Base-by-base conservation (phyloP, 2,113 vertebrate species). In the Centrocercus urophasianus region DNA sequence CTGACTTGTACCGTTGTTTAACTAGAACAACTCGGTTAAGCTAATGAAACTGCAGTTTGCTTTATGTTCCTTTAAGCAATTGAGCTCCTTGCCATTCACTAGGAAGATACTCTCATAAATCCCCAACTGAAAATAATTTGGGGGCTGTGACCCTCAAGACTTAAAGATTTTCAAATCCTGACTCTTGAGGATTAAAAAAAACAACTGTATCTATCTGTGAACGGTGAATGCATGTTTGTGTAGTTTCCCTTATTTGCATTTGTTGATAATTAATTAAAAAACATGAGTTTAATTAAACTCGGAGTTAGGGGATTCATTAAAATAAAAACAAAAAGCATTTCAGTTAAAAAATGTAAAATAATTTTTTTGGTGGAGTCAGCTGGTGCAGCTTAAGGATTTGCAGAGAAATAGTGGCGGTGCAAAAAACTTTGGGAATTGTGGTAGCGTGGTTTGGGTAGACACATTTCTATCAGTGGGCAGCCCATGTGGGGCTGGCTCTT, bases 221-320 rank as follows among this genome's bases (percentile, higher is more conserved):
- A 95, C 0, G 10, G 50, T n/a, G 84, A 91, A 89, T 89, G 42
- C 45, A 19, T 40, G 30, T 90, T 95, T 91, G 48, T 81, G 69
- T 75, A 84, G 69, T 91, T 93, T 69, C 52, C 76, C 76, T 96
- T 78, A 93, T 97, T 97, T 96, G 95, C 90, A 96, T 96, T 95
- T 93, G 67, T 90, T 95, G 83, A 84, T 97, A 97, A 97, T 97
- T 97, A 93, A 95, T 96, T 95, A 81, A 93, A 90, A 92, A 71
- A 52, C 86, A 95, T 91, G 95, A 95, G 94, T 95, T 96, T 97
- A 97, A 97, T 95, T 97, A 96, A 95, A 97, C 59, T 65, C 81
- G 43, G 76, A 95, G 76, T 93, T 97, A 84, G 78, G 93, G 90
- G 90, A 95, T 95, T 93, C 91, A 88, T 97, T 97, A 95, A 96